These are phyloP conservation scores for Acronicta psi DNA, from an alignment of 2,888 invertebrate genomes.

Conservation along the genomic window DNA sequence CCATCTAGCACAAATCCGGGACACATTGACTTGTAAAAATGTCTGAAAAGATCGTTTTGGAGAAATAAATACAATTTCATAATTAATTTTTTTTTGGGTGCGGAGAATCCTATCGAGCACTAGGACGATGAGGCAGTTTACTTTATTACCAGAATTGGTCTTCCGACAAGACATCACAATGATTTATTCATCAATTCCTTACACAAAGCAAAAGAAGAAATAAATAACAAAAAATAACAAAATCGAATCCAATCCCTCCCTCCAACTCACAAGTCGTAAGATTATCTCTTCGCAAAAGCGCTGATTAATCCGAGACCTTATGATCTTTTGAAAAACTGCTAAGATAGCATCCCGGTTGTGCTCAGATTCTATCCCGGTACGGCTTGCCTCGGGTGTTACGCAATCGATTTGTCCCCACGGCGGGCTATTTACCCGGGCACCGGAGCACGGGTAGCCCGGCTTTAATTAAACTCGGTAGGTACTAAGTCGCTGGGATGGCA, in stretches of 20 bases:
- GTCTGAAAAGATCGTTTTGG: too few relatives aligned
- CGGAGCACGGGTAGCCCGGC: constrained; percentile 38
- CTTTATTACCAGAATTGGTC: too few relatives aligned
- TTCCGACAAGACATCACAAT: background rate
- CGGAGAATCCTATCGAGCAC: too few relatives aligned
- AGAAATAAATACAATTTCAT: too few relatives aligned
- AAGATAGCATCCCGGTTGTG: constrained; percentile 37
- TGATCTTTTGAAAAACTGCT: constrained; percentile 52
- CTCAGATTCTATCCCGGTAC: constrained; percentile 5
- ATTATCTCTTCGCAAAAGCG: constrained; percentile 42
- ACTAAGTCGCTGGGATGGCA: constrained; percentile 56
- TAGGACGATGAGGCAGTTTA: too few relatives aligned
- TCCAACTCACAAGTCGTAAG: constrained; percentile 38
- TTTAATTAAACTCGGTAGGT: constrained; percentile 61
- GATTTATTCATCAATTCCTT: constrained; percentile 4
- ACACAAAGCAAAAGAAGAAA: constrained; percentile 20
- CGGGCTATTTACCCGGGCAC: constrained; percentile 51
- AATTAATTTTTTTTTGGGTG: too few relatives aligned
- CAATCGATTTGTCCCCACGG: constrained; percentile 54
- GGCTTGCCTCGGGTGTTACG: constrained; percentile 36
- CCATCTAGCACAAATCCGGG: too few relatives aligned
- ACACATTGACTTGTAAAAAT: too few relatives aligned
- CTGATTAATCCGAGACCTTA: constrained; percentile 50
- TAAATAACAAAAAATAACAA: constrained; percentile 31
- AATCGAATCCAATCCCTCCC: constrained; percentile 30